These are phyloP conservation scores for Diorhabda elongata DNA, from an alignment of 1,140 invertebrate genomes.

Conservation along the genomic window DNA sequence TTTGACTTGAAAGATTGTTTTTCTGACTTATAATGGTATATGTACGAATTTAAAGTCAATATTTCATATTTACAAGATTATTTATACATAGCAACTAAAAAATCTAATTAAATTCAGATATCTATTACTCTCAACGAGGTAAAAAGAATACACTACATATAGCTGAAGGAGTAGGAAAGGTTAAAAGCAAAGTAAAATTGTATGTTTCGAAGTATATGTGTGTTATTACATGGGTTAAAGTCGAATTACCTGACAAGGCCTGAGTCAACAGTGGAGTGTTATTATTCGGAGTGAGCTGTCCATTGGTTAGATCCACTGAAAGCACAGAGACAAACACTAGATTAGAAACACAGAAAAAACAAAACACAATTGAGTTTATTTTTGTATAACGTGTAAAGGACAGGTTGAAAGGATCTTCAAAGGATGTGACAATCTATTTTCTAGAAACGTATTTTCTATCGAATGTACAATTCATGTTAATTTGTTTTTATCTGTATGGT, in stretches of 20 bases:
- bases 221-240: slow-evolving; percentile 2
- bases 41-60: too few relatives aligned
- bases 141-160: too few relatives aligned
- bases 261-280: slow-evolving; percentile 89
- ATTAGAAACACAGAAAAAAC: slow-evolving; percentile 29
- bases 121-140: too few relatives aligned
- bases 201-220: not conserved
- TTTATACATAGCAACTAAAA: too few relatives aligned
- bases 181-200: not conserved
- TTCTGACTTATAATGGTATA: too few relatives aligned
- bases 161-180: not conserved
- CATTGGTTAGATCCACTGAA: slow-evolving; percentile 92
- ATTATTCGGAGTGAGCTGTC: slow-evolving; percentile 90
- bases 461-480: too few relatives aligned
- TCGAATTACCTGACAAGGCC: slow-evolving; percentile 82
- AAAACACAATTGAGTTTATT: slow-evolving; percentile 9
- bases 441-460: not conserved
- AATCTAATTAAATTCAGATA: too few relatives aligned
- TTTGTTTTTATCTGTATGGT: too few relatives aligned
- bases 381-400: slow-evolving; percentile 2
- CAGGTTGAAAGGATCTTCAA: not conserved
- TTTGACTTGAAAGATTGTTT: too few relatives aligned
- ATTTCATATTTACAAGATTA: too few relatives aligned
- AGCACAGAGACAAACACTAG: slow-evolving; percentile 55
- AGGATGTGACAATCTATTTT: not conserved